Evolutionary conservation across 2,797 vertebrate species (phyloP).

Genomic region (Melanotaenia trifasciata): DNA sequence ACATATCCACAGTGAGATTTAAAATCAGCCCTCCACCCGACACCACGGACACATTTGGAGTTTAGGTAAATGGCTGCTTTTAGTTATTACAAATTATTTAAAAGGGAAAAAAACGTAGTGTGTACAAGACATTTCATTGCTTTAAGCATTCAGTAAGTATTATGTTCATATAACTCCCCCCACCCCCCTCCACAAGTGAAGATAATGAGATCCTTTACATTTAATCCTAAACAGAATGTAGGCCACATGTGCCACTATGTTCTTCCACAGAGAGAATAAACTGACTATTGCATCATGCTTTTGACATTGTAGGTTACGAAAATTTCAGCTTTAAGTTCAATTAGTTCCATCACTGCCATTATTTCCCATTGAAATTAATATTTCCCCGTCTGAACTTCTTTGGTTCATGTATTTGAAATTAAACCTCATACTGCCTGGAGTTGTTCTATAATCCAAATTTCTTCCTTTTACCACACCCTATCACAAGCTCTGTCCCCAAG

Average conservation of each 20-base stretch:
- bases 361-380: constrained; percentile 1
- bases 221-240: constrained; percentile 1
- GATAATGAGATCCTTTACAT: neutral
- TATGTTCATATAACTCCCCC: neutral
- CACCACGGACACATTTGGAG: neutral
- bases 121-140: neutral
- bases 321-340: neutral
- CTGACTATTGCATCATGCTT: neutral
- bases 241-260: neutral
- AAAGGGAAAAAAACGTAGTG: neutral
- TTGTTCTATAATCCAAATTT: constrained; percentile 22
- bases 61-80: neutral
- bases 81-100: neutral
- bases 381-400: neutral
- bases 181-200: too few species aligned
- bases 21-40: constrained; percentile 3
- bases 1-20: constrained; percentile 4
- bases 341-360: neutral
- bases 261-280: neutral
- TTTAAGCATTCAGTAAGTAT: neutral
- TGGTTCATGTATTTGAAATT: constrained; percentile 19
- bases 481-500: constrained; percentile 29
- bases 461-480: constrained; percentile 23
- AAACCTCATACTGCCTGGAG: neutral
- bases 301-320: neutral